Base-by-base conservation (phyloP, 2,113 vertebrate genomes). In the Peucedramus taeniatus region DNA sequence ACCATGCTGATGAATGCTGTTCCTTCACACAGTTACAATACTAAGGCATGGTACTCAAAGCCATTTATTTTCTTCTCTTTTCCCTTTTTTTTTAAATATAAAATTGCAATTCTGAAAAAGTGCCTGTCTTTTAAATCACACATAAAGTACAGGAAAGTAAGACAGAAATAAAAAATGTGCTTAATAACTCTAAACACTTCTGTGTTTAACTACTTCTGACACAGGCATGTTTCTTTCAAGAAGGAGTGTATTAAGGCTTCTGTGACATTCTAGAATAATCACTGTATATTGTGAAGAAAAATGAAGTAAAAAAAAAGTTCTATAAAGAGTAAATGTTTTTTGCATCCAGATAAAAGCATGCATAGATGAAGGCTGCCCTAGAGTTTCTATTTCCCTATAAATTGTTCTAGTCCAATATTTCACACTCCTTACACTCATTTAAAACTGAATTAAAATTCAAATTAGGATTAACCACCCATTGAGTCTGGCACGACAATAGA, bases 401-500 rank as follows among this genome's bases (percentile, higher is more conserved):
- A 78, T 21, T 20, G n/a, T 83, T 93, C 60, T 80, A 84, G 42
- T 94, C 47, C 75, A 86, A 64, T 64, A 90, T 92, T 93, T 60
- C 39, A 89, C 33, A 83, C 40, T 91, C 49, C 53, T 87, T 84
- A 75, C 54, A 40, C 44, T 94, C 82, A 75, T 94, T 94, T 76
- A 90, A 96, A 96, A 94, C 20, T 54, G 89, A 96, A 80, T 83
- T 89, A 87, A 94, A 95, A 97, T 92, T 93, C 83, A 93, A 95
- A 93, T 54, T 95, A 94, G 84, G 75, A 84, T 93, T 93, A 97
- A 86, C 70, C 91, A 90, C 76, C 75, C 78, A 95, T 23, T 3
- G 75, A 92, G 71, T 53, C 59, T 90, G 87, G 59, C 28, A 93
- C 1, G 5, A 90, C 66, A 88, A 59, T 30, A 63, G 44, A 92